phyloP scores from a whole-genome alignment of 2,113 vertebrate species.

The Mustelus asterias region DNA sequence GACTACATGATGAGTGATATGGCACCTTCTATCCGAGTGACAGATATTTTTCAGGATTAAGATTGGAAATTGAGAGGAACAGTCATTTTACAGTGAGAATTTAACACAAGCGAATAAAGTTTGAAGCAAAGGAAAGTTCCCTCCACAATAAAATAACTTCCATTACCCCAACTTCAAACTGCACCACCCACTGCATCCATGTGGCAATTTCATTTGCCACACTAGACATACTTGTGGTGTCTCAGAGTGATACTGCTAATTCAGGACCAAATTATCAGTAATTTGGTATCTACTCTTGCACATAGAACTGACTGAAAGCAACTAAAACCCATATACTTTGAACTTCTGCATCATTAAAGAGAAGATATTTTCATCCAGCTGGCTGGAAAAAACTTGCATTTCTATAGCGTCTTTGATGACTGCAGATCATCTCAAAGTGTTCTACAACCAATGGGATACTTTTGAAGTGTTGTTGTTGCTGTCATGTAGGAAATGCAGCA shows the following conservation, averaged over 20 bases:
- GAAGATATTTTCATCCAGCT: constrained; percentile 9
- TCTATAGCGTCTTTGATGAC: too few species aligned
- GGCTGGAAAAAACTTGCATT: too few species aligned
- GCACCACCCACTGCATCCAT: neutral
- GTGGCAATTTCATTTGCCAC: constrained; percentile 10
- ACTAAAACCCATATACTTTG: constrained; percentile 25
- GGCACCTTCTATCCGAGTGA: neutral
- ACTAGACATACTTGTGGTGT: constrained; percentile 28
- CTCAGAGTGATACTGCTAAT: neutral
- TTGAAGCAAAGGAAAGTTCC: neutral
- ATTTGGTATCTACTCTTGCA: neutral
- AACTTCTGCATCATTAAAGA: neutral
- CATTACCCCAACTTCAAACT: neutral
- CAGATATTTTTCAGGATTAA: neutral
- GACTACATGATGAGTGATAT: neutral
- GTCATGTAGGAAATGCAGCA: too few species aligned
- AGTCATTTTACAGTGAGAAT: neutral
- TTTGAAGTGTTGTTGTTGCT: too few species aligned
- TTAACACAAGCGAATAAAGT: neutral
- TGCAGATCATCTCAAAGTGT: too few species aligned
- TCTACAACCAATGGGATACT: too few species aligned
- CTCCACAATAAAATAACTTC: neutral
- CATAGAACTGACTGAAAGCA: neutral
- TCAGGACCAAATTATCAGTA: neutral
- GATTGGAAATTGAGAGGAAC: neutral